These are phyloP conservation scores for Melikaiella ostensackeni DNA, from an alignment of 2,888 invertebrate genomes.

Conservation along the genomic window DNA sequence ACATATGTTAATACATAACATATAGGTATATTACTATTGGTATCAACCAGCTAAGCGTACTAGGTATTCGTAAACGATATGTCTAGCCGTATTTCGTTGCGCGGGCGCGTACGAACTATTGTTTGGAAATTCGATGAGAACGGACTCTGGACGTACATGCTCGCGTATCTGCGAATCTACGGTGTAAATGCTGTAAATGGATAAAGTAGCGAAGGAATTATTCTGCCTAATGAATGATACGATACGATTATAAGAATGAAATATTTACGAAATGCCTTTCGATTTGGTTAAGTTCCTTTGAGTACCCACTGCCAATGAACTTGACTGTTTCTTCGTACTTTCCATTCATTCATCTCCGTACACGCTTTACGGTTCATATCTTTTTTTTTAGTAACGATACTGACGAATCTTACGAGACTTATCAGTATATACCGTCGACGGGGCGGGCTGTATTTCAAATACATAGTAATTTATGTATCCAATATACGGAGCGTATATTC, in stretches of 20 bases:
- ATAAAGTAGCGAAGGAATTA: conserved; percentile 40
- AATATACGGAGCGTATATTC: conserved; percentile 30
- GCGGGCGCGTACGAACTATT: conserved; percentile 35
- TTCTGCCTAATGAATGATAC: conserved; percentile 33
- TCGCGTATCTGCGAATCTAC: conserved; percentile 42
- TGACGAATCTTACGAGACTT: conserved; percentile 31
- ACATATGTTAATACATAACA: conserved; percentile 48
- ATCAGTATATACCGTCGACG: conserved; percentile 15
- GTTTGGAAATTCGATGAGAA: not conserved
- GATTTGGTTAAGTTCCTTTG: conserved; percentile 19
- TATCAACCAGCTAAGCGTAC: conserved; percentile 39
- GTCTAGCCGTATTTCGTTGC: conserved; percentile 33
- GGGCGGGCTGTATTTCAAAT: conserved; percentile 31
- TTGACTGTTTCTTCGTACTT: conserved; percentile 34
- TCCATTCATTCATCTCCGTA: conserved; percentile 26
- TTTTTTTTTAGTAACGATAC: conserved; percentile 7
- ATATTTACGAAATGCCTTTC: conserved; percentile 30
- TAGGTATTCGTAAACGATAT: conserved; percentile 34
- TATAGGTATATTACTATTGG: conserved; percentile 47
- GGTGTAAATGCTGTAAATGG: conserved; percentile 51
- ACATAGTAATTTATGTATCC: conserved; percentile 23
- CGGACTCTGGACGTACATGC: conserved; percentile 29
- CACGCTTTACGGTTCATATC: conserved; percentile 34
- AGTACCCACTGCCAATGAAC: conserved; percentile 8
- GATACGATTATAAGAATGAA: conserved; percentile 30